A percentile compares a stretch with the other conserved stretches of the same genome.
Conservation (phyloP, 2,797 vertebrate species). For the Sciaenops ocellatus region DNA sequence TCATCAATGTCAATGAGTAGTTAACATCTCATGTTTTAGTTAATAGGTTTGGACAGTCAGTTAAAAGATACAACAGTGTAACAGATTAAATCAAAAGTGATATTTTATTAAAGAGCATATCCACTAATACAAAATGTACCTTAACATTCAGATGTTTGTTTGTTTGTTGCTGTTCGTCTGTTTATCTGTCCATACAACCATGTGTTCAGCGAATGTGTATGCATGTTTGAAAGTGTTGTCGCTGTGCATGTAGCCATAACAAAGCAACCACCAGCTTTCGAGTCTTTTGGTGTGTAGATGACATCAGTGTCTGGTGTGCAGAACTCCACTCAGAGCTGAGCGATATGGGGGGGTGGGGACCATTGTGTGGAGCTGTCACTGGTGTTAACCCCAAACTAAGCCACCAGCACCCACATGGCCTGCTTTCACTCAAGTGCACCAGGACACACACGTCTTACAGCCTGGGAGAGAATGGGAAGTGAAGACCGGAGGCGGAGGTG, state of each 20-base stretch:
- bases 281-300: slow-evolving; percentile 60
- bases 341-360: slow-evolving; percentile 23
- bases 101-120: neutral
- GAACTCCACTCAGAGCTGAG: slow-evolving; percentile 55
- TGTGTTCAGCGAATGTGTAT: slow-evolving; percentile 47
- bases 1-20: neutral
- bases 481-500: slow-evolving; percentile 57
- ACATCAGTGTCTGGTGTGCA: slow-evolving; percentile 79
- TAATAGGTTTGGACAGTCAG: neutral
- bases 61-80: neutral
- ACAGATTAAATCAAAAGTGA: slow-evolving; percentile 12
- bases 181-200: slow-evolving; percentile 20
- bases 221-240: slow-evolving; percentile 61
- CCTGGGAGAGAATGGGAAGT: slow-evolving; percentile 65
- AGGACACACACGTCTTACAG: slow-evolving; percentile 74
- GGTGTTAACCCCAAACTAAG: slow-evolving; percentile 70
- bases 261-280: slow-evolving; percentile 68
- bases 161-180: neutral
- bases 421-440: slow-evolving; percentile 77
- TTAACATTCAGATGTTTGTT: slow-evolving; percentile 1
- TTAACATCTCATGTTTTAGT: neutral
- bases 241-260: slow-evolving; percentile 73
- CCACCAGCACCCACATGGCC: slow-evolving; percentile 67
- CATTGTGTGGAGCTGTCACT: slow-evolving; percentile 69
- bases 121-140: neutral